phyloP scores from a whole-genome alignment of 1,140 invertebrate genomes.

The Drosophila kohkoa region DNA sequence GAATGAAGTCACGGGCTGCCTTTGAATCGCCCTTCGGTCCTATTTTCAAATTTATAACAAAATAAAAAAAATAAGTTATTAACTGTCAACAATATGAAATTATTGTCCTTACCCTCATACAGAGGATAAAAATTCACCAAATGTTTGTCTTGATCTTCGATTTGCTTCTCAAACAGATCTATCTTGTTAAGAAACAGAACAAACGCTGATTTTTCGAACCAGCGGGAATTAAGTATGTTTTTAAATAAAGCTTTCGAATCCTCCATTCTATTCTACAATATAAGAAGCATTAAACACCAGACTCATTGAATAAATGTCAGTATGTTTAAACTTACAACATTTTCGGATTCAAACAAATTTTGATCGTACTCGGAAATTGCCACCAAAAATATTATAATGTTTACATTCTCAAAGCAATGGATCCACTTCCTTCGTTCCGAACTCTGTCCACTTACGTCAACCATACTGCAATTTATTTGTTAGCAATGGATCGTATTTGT shows the following conservation, averaged over 20 bases:
- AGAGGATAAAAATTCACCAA: constrained; percentile 99
- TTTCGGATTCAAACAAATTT: constrained; percentile 97
- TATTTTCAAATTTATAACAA: too few relatives aligned
- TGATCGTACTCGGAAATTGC: constrained; percentile 98
- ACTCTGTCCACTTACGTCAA: constrained; percentile 98
- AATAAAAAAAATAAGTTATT: not conserved
- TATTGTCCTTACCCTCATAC: constrained; percentile 93
- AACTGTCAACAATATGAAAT: not conserved
- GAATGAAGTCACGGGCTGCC: constrained; percentile 99
- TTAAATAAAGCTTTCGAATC: constrained; percentile 99
- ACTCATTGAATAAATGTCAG: not conserved
- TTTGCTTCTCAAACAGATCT: constrained; percentile 99
- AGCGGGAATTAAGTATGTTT: constrained; percentile 99
- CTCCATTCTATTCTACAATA: constrained; percentile 98
- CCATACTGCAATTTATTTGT: constrained; percentile 89
- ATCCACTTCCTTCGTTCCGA: constrained; percentile 99
- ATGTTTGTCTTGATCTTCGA: constrained; percentile 99
- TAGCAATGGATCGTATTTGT: constrained; percentile 77
- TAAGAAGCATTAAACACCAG: not conserved
- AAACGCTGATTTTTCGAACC: constrained; percentile 99
- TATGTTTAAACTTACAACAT: constrained; percentile 88
- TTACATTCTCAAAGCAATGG: constrained; percentile 99
- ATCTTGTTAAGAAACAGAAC: constrained; percentile 99
- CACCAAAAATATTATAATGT: constrained; percentile 98
- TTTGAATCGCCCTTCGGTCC: constrained; percentile 95